Evolutionary conservation across 2,797 vertebrate species (phyloP).

Genomic region (Premnoplex brunnescens): DNA sequence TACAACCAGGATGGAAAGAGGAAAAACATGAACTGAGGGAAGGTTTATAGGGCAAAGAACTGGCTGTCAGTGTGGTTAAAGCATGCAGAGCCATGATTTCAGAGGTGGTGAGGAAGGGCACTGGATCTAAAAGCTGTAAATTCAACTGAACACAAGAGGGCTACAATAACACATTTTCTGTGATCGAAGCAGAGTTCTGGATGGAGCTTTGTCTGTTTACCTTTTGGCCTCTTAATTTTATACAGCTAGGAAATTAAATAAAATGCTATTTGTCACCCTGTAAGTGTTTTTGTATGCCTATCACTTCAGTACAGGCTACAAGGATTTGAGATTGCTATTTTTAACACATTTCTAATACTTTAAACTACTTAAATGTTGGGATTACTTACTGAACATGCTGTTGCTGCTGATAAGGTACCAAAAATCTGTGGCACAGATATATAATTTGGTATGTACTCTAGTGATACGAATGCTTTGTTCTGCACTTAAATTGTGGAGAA

Average conservation of each 20-base stretch:
- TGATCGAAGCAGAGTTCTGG: not conserved
- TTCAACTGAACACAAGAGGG: conserved; percentile 63
- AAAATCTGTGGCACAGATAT: not conserved
- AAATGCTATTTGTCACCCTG: not conserved
- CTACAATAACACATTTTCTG: conserved; percentile 2
- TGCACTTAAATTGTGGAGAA: not conserved
- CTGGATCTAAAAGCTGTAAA: not conserved
- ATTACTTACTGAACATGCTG: not conserved
- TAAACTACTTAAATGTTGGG: not conserved
- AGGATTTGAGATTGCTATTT: not conserved
- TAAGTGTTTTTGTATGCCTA: not conserved
- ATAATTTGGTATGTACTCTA: not conserved
- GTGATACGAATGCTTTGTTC: not conserved
- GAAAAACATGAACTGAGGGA: not conserved
- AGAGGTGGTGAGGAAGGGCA: not conserved
- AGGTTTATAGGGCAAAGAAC: not conserved
- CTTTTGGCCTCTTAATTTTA: not conserved
- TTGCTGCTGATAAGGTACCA: not conserved
- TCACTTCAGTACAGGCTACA: not conserved
- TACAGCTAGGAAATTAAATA: not conserved
- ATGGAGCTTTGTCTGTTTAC: not conserved
- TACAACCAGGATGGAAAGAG: not conserved
- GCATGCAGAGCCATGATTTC: not conserved
- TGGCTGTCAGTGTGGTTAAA: not conserved
- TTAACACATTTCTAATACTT: not conserved